Evolutionary conservation across 1,140 invertebrate species (phyloP), one percentile per base, ranked within the genome.

Genomic region (Glossosoma conforme): DNA sequence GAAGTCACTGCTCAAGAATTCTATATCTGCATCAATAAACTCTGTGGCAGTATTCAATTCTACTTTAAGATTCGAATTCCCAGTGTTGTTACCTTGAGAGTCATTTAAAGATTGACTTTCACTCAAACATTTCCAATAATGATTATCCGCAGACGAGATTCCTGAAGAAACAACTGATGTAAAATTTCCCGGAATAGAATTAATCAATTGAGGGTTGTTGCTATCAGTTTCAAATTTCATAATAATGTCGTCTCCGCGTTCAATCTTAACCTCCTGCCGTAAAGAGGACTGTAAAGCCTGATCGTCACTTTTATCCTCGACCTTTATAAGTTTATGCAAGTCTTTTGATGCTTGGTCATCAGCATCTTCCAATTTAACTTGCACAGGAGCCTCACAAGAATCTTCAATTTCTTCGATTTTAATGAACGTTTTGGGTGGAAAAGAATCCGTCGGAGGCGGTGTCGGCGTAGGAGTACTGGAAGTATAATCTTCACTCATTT

Each of bases 1-100:
- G 50, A 75, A 61, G 54, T 75, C 73, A 15, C 70, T 55, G 37
- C 69, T 74, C 36, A 75, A 56, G 62, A 75, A 75, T 44, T 75
- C 72, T 25, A 75, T 75, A 58, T 75, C 72, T 11, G 71, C 64
- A 32, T 75, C 72, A 15, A 75, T 58, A 15, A 75, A 59, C 3
- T 72, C 72, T 58, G 73, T 69, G 4, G 71, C 69, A 44, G 72
- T 56, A 58, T 65, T 63, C 57, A 58, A 38, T 43, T 58, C 56
- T 0, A 52, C 52, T 54, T 58, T 58, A 10, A 54, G 46, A n/a
- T n/a, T n/a, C n/a, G n/a, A n/a, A n/a, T n/a, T n/a, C n/a, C n/a
- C n/a, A n/a, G n/a, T n/a, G n/a, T n/a, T n/a, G 19, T 40, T 46
- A 4, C 13, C 10, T 19, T 38, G 28, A 14, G 36, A 45, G 6